Base-by-base conservation (phyloP, 2,113 vertebrate genomes). In the Xenopus laevis region DNA sequence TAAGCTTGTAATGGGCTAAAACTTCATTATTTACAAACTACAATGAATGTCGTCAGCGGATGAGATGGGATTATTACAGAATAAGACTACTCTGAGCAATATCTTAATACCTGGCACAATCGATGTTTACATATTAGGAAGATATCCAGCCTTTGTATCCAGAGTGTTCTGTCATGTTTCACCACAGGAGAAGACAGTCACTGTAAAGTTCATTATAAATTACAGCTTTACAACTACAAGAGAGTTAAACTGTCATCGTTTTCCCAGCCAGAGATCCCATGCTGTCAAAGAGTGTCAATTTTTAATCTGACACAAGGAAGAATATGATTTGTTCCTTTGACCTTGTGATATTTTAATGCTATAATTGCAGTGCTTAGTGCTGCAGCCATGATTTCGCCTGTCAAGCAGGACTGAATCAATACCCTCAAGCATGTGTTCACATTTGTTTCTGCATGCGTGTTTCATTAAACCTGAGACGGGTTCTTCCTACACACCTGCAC, bases 341-440 rank as follows among this genome's bases (percentile, higher is more conserved):
- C 94, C 94, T 94, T 85, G 89, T 95, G 94, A 95, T 94, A 94
- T 93, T 95, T 94, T 92, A 92, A 96, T 90, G 86, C 88, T 83
- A 86, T 94, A 95, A 95, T 94, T 93, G 91, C 91, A 82, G 87
- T 87, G 89, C 90, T 93, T 94, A 93, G 90, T 91, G 88, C 90
- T 85, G 86, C 86, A 87, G 84, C 84, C 79, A 83, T 85, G 87
- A 89, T 84, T 92, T 88, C 86, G 95, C 89, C 91, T 94, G 94
- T 94, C 95, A 96, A 84, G 81, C 68, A 83, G 81, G 85, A 90
- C 93, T 87, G 89, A 94, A 91, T 94, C 94, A 94, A 95, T 94
- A 92, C 84, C 88, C 86, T 79, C 77, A 83, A 91, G 89, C 88
- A 82, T 82, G 88, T 88, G 80, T 84, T 87, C 80, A 82, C 83